Evolutionary conservation across 2,888 invertebrate genomes (phyloP).

Genomic region (Meganola albula): DNA sequence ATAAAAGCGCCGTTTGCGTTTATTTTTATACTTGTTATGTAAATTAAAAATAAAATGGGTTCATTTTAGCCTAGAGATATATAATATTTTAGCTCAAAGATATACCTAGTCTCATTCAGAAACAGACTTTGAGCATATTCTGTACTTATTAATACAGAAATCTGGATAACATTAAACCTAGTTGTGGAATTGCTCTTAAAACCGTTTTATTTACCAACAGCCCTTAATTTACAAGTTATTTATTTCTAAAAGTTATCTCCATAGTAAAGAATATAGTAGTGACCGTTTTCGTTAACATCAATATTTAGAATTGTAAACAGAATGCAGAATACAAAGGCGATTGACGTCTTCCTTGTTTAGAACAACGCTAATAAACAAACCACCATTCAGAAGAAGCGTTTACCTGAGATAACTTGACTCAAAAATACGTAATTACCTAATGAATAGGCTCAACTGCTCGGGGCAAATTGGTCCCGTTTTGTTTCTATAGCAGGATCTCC

Average conservation of each 20-base stretch:
- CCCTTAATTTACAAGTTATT: neutral
- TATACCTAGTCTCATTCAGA: too few species aligned
- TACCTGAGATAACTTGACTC: constrained; percentile 34
- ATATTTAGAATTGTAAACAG: constrained; percentile 15
- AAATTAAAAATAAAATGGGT: too few species aligned
- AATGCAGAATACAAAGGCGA: constrained; percentile 20
- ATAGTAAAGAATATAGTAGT: constrained; percentile 4
- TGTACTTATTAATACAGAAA: too few species aligned
- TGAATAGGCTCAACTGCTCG: constrained; percentile 35
- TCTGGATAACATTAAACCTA: too few species aligned
- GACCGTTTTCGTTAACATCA: constrained; percentile 10
- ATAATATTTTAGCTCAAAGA: too few species aligned
- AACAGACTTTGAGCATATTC: too few species aligned
- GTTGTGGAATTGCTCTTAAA: too few species aligned
- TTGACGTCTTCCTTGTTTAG: constrained; percentile 24
- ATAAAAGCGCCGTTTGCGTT: too few species aligned
- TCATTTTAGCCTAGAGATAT: too few species aligned
- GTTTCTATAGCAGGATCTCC: neutral
- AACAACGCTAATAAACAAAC: constrained; percentile 21
- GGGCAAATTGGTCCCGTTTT: constrained; percentile 33
- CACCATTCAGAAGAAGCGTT: constrained; percentile 20
- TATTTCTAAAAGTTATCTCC: neutral
- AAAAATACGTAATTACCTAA: constrained; percentile 51
- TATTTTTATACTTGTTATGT: too few species aligned
- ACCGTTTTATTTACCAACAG: too few species aligned